Evolutionary conservation across 2,888 invertebrate genomes (phyloP).

Genomic region (Pterobdella sp.): DNA sequence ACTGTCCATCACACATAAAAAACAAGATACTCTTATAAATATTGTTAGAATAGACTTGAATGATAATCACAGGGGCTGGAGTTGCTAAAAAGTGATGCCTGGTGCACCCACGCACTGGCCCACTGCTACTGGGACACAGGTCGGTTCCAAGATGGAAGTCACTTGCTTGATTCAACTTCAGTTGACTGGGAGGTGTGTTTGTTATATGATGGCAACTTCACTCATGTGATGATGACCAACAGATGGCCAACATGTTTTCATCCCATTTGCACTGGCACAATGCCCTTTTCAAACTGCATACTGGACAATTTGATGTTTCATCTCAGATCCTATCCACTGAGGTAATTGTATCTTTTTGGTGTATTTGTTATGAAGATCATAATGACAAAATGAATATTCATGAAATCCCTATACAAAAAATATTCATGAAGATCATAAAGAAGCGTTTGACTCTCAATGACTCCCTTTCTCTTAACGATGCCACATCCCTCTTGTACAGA

Average conservation of each 20-base stretch:
- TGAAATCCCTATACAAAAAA: constrained; percentile 4
- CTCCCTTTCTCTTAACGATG: not conserved
- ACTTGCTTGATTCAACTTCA: not conserved
- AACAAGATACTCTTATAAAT: too few species aligned
- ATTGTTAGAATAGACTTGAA: too few species aligned
- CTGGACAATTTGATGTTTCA: not conserved
- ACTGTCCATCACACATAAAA: too few species aligned
- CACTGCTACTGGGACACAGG: not conserved
- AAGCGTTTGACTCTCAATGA: not conserved
- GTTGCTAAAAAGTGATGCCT: not conserved
- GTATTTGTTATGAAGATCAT: not conserved
- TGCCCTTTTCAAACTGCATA: not conserved
- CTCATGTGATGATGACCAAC: too few species aligned
- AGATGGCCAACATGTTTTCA: not conserved
- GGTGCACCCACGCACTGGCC: not conserved
- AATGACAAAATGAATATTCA: too few species aligned
- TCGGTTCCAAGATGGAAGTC: not conserved
- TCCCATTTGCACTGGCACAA: constrained; percentile 6
- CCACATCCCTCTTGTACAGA: not conserved
- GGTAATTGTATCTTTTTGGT: not conserved
- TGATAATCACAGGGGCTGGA: not conserved
- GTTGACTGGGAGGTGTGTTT: not conserved
- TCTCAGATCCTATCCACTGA: not conserved
- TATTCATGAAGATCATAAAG: constrained; percentile 1
- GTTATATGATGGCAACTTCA: too few species aligned